Conservation (phyloP, 1,140 invertebrate genomes). For the Maniola jurtina region DNA sequence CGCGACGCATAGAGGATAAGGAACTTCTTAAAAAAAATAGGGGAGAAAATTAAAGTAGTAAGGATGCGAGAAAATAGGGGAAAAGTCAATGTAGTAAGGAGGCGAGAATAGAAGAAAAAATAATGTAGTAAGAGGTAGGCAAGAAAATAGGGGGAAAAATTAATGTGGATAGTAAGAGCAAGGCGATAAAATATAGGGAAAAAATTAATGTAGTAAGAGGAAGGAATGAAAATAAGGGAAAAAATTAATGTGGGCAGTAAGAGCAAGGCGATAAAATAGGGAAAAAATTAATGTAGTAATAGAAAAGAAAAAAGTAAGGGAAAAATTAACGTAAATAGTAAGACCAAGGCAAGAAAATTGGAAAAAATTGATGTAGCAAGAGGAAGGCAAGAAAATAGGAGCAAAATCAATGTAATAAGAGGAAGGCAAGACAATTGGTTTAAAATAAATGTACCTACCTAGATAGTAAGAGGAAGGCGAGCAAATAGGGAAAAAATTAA, state of each 20-base stretch:
- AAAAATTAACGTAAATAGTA: conserved; percentile 1
- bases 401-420: background rate
- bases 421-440: too few species aligned
- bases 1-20: background rate
- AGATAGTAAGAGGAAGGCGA: too few species aligned
- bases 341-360: background rate
- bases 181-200: background rate
- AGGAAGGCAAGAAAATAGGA: background rate
- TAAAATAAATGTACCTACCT: too few species aligned
- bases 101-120: background rate
- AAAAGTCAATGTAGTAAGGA: background rate
- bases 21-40: background rate
- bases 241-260: background rate
- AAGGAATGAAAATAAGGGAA: background rate
- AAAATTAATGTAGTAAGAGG: background rate
- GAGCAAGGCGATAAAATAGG: background rate
- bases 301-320: background rate
- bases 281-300: background rate
- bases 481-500: too few species aligned
- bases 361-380: background rate
- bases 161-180: background rate
- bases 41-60: too few species aligned
- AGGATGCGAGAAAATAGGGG: background rate
- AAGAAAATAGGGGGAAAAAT: background rate
- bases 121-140: background rate